phyloP scores from a whole-genome alignment of 2,888 invertebrate genomes.

The Brachyopa scutellaris region DNA sequence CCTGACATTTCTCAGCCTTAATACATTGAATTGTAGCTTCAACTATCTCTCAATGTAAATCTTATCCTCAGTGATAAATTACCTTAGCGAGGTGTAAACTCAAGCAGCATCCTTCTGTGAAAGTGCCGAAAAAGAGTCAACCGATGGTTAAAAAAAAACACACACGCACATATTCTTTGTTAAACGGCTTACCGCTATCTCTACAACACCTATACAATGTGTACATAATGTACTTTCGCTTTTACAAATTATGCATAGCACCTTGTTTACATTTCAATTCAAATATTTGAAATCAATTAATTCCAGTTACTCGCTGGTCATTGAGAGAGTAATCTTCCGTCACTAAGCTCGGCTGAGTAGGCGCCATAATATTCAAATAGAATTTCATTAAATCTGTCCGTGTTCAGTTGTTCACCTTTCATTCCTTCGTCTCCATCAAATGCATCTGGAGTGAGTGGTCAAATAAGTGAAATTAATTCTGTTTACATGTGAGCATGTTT shows the following conservation, averaged over 20 bases:
- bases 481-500: neutral
- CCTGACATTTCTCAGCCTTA: no score
- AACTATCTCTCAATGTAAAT: no score
- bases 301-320: neutral
- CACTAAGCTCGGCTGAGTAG: conserved; percentile 12
- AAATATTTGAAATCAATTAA: conserved; percentile 43
- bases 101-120: no score
- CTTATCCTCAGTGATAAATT: no score
- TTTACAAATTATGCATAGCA: conserved; percentile 23
- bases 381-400: neutral
- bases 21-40: no score
- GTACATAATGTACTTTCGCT: conserved; percentile 56
- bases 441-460: conserved; percentile 19
- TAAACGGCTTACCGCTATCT: neutral
- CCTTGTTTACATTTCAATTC: conserved; percentile 42
- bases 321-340: conserved; percentile 30
- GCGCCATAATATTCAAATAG: neutral
- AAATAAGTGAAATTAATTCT: conserved; percentile 11
- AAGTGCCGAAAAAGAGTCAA: no score
- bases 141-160: no score
- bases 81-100: no score
- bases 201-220: no score
- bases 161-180: neutral
- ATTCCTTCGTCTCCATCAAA: neutral
- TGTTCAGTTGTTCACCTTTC: no score